Base-by-base conservation (phyloP, 1,140 invertebrate species). In the Heliothis virescens region DNA sequence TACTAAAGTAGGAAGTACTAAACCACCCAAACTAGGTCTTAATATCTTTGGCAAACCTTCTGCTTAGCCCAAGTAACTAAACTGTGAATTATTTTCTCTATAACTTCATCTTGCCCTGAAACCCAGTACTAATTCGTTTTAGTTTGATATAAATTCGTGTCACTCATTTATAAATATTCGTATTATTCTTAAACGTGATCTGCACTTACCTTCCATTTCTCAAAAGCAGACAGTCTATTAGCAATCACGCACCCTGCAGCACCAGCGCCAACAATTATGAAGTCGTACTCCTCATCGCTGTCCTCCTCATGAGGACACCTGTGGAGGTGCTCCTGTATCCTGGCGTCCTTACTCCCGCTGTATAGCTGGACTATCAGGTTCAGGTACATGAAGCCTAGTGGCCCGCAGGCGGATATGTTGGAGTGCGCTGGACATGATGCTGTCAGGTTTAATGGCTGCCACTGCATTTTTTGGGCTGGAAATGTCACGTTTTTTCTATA, bases 221-320 rank as follows among this genome's bases (percentile, higher is more conserved):
- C 89, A 55, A 95, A 83, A 71, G 95, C 95, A 5, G 91, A 90
- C n/a, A 96, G 82, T 60, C 95, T 84, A 83, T 96, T 97, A 0
- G 97, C 97, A 29, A 98, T 83, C 2, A 97, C 97, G 59, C 89
- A 88, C 0, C 90, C 88, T 9, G 89, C 82, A 0, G 85, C 55
- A 0, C 89, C 87, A 0, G 85, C 87, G 0, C 87, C 89, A 0
- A 87, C 85, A 21, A 89, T 85, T 13, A 89, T 87, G 41, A 89
- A 90, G 63, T 90, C 89, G 52, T 86, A 89, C 10, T 82, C 83
- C n/a, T 79, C 69, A 53, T 11, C 72, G 9, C 72, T 47, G 1
- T 63, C 53, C 12, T 60, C 59, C 2, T 80, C n/a, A 3, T 9
- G 15, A 41, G 13, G n/a, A 11, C 41, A 34, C 13, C 11, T 13